These are phyloP conservation scores for Pseudopodoces humilis DNA, from an alignment of 2,113 vertebrate species.

Conservation along the genomic window DNA sequence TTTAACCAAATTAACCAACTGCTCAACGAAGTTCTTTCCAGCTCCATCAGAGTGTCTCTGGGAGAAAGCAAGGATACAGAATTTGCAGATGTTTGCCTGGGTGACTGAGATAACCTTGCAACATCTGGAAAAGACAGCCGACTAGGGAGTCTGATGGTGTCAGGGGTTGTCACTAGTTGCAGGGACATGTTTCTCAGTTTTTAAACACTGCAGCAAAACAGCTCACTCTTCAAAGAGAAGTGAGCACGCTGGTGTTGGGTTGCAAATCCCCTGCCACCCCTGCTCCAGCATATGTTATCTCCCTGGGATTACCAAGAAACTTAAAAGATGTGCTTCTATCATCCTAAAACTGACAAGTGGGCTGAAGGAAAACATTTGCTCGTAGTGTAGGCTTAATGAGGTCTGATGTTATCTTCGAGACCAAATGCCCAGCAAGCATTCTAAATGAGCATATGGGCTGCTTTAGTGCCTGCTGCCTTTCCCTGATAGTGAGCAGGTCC, in stretches of 20 bases:
- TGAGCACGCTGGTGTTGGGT: neutral
- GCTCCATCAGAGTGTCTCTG: neutral
- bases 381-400: neutral
- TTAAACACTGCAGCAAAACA: neutral
- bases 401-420: constrained; percentile 52
- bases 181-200: neutral
- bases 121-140: neutral
- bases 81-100: neutral
- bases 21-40: neutral
- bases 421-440: neutral
- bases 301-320: constrained; percentile 15
- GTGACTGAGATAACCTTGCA: neutral
- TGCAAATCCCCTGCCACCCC: constrained; percentile 41
- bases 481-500: neutral
- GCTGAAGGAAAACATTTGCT: constrained; percentile 55
- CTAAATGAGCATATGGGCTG: neutral
- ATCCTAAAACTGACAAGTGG: constrained; percentile 37
- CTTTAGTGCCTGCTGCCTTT: neutral
- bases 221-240: constrained; percentile 15
- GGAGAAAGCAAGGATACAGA: neutral
- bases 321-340: constrained; percentile 37
- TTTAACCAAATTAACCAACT: neutral
- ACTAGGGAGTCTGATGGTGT: neutral
- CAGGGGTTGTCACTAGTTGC: neutral
- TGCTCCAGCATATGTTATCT: constrained; percentile 23